Evolutionary conservation across 2,113 vertebrate genomes (phyloP).

Genomic region (Leucopsar rothschildi): DNA sequence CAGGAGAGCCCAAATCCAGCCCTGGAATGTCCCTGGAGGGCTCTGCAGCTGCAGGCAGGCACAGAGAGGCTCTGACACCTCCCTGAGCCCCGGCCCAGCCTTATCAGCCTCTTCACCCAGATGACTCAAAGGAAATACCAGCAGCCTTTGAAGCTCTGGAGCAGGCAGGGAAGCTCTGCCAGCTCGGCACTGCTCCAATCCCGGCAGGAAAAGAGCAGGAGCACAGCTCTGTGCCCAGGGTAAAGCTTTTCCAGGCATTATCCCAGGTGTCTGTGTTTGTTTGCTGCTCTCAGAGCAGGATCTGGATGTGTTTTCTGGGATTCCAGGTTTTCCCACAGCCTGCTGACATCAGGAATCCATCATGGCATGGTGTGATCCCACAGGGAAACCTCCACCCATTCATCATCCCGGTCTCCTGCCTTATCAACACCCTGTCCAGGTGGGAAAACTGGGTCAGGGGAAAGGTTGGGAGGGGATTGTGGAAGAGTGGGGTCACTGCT

Average conservation of each 20-base stretch:
- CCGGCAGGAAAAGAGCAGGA: background rate
- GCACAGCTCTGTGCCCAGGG: background rate
- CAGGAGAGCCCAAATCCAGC: background rate
- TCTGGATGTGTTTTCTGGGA: background rate
- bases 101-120: constrained; percentile 3
- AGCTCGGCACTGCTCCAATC: background rate
- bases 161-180: background rate
- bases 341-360: background rate
- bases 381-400: background rate
- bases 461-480: background rate
- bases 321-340: background rate
- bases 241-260: background rate
- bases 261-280: background rate
- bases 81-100: background rate
- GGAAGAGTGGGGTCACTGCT: background rate
- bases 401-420: background rate
- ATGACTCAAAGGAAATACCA: constrained; percentile 36
- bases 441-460: background rate
- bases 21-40: background rate
- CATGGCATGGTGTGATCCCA: background rate
- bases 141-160: background rate
- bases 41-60: background rate
- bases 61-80: background rate
- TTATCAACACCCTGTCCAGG: constrained; percentile 7
- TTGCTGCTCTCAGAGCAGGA: background rate